These are phyloP conservation scores for Pogonus chalceus DNA, from an alignment of 1,140 invertebrate genomes.

Conservation along the genomic window DNA sequence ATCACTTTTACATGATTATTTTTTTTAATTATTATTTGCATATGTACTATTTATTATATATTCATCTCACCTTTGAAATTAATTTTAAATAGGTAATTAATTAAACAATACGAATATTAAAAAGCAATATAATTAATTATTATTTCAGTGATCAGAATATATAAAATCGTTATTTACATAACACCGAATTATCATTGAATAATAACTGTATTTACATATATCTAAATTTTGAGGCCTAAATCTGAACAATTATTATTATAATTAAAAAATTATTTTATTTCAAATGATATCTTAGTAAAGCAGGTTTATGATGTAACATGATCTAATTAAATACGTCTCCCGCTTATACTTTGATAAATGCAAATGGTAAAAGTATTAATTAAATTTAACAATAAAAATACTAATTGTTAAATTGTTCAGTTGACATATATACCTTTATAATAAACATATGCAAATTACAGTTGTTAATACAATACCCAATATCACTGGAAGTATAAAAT, in stretches of 20 bases:
- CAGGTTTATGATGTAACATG: background rate
- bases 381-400: no score
- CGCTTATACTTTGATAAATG: no score
- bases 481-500: constrained; percentile 7
- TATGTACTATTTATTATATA: no score
- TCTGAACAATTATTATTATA: background rate
- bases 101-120: no score
- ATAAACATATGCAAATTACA: no score
- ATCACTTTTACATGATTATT: background rate
- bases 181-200: background rate
- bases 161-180: background rate
- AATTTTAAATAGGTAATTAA: no score
- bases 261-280: background rate
- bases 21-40: no score
- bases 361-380: no score
- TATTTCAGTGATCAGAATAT: background rate
- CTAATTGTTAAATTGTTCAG: no score
- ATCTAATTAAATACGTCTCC: background rate
- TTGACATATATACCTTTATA: no score
- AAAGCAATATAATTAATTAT: background rate
- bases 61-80: no score
- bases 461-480: no score
- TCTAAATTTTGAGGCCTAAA: background rate
- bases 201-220: background rate
- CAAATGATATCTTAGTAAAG: background rate